Base-by-base conservation (phyloP, 2,888 invertebrate species). In the Drosophila mayaguana region DNA sequence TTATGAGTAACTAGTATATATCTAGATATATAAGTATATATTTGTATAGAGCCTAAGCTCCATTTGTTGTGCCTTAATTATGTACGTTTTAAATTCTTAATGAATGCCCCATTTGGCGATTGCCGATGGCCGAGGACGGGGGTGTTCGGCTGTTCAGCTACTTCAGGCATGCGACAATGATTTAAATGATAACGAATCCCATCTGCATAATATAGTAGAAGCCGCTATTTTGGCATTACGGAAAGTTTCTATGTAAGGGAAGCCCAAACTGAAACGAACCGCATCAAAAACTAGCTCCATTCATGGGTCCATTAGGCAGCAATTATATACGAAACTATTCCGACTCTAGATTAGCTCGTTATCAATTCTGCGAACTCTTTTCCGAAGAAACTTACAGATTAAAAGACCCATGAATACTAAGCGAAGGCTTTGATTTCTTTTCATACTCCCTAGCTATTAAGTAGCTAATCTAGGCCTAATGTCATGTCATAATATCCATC, bases 41-140 rank as follows among this genome's bases (percentile, higher is more conserved):
- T 54, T 11, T 25, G 14, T 54, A n/a, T 22, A 36, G n/a, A 25
- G 60, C 53, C 73, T 65, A 56, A 70, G 78, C 78, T 66, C 46
- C 66, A 89, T 85, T 85, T 90, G 79, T 90, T 83, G 89, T 77
- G 87, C 60, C 83, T 85, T 83, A 86, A 86, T 90, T 90, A 88
- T 90, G 72, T 74, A 75, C 76, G 76, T 75, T 90, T 90, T 86
- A 79, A 84, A 88, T 86, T 88, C 87, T 83, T 86, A 86, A 86
- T 86, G 84, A 84, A 84, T 80, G 80, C 89, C 80, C 67, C 77
- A 62, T 87, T 89, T 67, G 78, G 74, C 56, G 67, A 70, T 84
- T 62, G 22, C 4, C 45, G 43, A 12, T 0, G 11, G 18, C 1
- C 42, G 43, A 43, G 9, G 48, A 28, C 77, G 73, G 56, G 65